Base-by-base conservation (phyloP, 2,888 invertebrate species). In the Cantharis nigra region DNA sequence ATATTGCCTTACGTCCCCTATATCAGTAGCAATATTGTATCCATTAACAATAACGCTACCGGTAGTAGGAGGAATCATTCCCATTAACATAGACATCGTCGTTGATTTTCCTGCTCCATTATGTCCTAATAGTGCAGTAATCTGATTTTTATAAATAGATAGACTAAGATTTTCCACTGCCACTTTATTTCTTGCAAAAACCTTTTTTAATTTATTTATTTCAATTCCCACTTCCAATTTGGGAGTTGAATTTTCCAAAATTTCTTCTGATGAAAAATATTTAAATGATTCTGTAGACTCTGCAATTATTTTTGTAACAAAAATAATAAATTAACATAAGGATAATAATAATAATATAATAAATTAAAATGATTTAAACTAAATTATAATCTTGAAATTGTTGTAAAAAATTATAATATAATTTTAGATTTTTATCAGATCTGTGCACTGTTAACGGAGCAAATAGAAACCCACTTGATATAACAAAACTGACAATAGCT, bases 101-200 rank as follows among this genome's bases (percentile, higher is more conserved):
- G 97, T 97, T 0, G 97, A 97, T 90, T 98, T 98, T 10, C 97
- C 97, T 70, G 97, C 97, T 3, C 97, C 97, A 85, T 96, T 97
- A 75, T 88, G 89, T 0, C 95, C 95, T 63, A 96, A 88, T n/a
- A 95, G 86, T 3, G 95, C 96, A 0, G 97, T 97, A 78, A 97
- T 97, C 89, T 98, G 96, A 79, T 94, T 94, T 85, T 95, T 93
- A 85, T 95, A 97, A 91, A 98, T 94, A 83, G 95, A 95, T 78
- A 97, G 84, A 14, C 91, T 91, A 71, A 96, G 88, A 76, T 93
- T 91, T 78, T 93, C 90, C 0, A 95, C 94, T 1, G 92, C 94
- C 28, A 89, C 86, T 84, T 85, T 91, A 70, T 88, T 91, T 4
- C 87, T 88, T 0, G 88, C 90, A 82, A 91, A 94, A 0, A 90